Evolutionary conservation across 2,113 vertebrate species (phyloP), one percentile per base, ranked within the genome.

Genomic region (Hypanus sabinus): DNA sequence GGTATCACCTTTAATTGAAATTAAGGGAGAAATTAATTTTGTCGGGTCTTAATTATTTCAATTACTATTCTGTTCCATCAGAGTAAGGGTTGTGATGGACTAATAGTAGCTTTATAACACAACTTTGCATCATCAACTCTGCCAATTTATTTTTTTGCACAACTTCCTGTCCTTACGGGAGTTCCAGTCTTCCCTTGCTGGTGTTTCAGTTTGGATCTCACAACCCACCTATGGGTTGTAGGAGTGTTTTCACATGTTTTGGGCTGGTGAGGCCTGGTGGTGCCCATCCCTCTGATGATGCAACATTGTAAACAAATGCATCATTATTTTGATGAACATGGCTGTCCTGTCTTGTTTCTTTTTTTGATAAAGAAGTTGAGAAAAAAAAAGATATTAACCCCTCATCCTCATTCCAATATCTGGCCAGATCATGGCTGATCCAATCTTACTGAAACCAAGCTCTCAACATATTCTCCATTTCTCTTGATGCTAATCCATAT

Each of bases 1-100:
- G 60, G 88, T 36, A 70, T 65, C 30, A 5, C 36, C 33, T 62
- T 90, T 91, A 68, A 70, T 91, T 91, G 27, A 70, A 91, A 91
- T 91, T 36, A 36, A 91, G 62, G 36, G n/a, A 22, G n/a, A 90
- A 91, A 91, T 91, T 60, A 91, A 70, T 91, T 70, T 91, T 9
- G n/a, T 91, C 16, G 70, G n/a, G 16, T 70, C 88, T 91, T 87
- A 87, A 87, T 87, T 87, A 87, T 87, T 87, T 70, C 33, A 33
- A 91, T 70, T 33, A 70, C 62, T 24, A 1, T 70, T 36, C 88
- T 8, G 22, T 22, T 91, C 33, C n/a, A 68, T 70, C 65, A 36
- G 88, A 36, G 88, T 62, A 68, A 70, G 65, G 36, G n/a, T 16
- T 36, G 62, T 3, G 65, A 36, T 33, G 18, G 30, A 70, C 16